Evolutionary conservation across 2,888 invertebrate species (phyloP), one percentile per base, ranked within the genome.

Genomic region (Ochropleura plecta): DNA sequence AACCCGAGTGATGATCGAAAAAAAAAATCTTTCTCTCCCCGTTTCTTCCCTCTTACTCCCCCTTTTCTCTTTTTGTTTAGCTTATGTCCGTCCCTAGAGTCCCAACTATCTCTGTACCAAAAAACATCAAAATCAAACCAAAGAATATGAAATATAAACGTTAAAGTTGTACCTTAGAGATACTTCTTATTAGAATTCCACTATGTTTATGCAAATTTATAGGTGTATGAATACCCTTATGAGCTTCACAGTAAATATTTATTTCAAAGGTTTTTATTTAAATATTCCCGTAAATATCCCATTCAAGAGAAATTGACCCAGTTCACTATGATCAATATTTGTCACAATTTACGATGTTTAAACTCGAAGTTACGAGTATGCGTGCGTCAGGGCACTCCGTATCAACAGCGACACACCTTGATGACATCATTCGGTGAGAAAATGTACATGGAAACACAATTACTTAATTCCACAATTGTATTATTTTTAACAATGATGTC

Each of bases 311-410:
- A 49, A 64, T 18, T 65, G 20, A 82, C 70, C 78, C 12, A 69
- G 65, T 82, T 67, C 20, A 9, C 9, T 0, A 14, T 65, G 46
- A 62, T 69, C 69, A 70, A 70, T 70, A 62, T 70, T 62, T 46
- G 46, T 46, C 7, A 44, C 57, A 18, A 48, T 69, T 79, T 79
- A 79, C 60, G 68, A 79, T 73, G 51, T 79, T 83, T 66, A 69
- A 79, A 79, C 55, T 62, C 5, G 2, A 62, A 69, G 40, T 69
- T 62, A 79, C 62, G 65, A 73, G 57, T 57, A 42, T 81, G 82
- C 83, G 80, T 83, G 80, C 53, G 79, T 83, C 65, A 55, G 64
- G 16, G 14, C 68, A 57, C 40, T 62, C 18, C 12, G 51, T 30
- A 40, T 55, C 46, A 65, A 59, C n/a, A 62, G 30, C 5, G 46